Base-by-base conservation (phyloP, 1,140 invertebrate species). In the Euglossa dilemma region DNA sequence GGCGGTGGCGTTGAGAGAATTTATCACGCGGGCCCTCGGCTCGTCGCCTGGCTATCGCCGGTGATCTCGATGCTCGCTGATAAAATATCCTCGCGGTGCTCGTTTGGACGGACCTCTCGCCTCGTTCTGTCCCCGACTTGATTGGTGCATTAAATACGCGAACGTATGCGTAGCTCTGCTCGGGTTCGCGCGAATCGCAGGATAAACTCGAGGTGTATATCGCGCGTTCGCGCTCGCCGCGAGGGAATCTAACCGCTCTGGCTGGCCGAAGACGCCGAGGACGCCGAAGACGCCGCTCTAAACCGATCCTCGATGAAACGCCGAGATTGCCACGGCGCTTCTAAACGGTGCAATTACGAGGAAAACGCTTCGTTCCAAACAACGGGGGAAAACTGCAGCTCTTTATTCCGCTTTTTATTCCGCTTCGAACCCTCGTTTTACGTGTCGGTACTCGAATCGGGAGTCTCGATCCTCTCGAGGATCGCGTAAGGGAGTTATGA, bases 81-180 rank as follows among this genome's bases (percentile, higher is more conserved):
- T 77, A 83, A 83, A 83, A 71, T 83, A 83, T 78, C 81, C 61
- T 45, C 36, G 56, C 28, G 56, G 80, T 47, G 64, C 66, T 76
- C 63, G 80, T 76, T 76, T 59, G 23, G 45, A 67, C 81, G 57
- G 20, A 28, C 6, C n/a, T 36, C 64, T 83, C 74, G 47, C 75
- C 54, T 71, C 81, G 81, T 83, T 83, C 81, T n/a, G 75, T 78
- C 57, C 57, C 23, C 2, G 50, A 71, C 81, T 83, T 56, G 74
- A 83, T 83, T 64, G 81, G 64, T 56, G 81, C 81, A 78, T 83
- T 70, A 78, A 78, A 71, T 71, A 56, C 66, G 75, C 28, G 28
- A 83, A 83, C 75, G 74, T 78, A 83, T 54, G 75, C 81, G 75
- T 54, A 71, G 57, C 28, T 50, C 6, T 18, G n/a, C 45, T 25